Conservation (phyloP, 2,797 vertebrate genomes). For the Huso huso region DNA sequence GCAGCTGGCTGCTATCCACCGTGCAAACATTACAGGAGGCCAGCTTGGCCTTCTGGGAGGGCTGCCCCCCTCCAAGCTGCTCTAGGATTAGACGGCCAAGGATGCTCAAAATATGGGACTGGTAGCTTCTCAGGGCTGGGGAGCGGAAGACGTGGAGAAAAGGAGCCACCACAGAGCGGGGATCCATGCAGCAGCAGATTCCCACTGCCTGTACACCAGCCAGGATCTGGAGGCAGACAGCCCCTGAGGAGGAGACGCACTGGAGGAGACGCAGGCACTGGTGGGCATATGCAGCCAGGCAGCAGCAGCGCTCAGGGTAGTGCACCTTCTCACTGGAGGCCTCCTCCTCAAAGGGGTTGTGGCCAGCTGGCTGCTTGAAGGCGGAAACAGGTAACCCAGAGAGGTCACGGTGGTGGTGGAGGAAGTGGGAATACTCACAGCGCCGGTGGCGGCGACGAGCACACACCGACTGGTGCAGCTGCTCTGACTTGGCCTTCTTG, state of each 20-base stretch:
- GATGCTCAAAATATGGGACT: constrained; percentile 76
- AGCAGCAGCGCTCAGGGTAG: constrained; percentile 88
- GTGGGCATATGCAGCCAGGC: constrained; percentile 82
- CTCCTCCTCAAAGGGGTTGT: constrained; percentile 77
- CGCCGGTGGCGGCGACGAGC: constrained; percentile 81
- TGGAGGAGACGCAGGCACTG: constrained; percentile 81
- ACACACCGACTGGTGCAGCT: constrained; percentile 87
- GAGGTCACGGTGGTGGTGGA: constrained; percentile 92
- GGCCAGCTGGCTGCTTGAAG: constrained; percentile 73
- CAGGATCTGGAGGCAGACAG: constrained; percentile 78
- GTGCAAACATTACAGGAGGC: constrained; percentile 89
- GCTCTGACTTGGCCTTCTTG: constrained; percentile 91
- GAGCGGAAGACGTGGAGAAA: constrained; percentile 78
- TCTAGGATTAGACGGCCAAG: constrained; percentile 81
- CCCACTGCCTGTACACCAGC: constrained; percentile 78
- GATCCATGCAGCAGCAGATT: constrained; percentile 97
- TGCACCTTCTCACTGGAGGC: constrained; percentile 51
- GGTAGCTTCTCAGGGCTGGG: constrained; percentile 74
- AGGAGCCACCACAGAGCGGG: constrained; percentile 77
- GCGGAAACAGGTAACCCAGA: constrained; percentile 84
- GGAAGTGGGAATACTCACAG: constrained; percentile 89
- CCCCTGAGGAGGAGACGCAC: constrained; percentile 64
- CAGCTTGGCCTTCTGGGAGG: constrained; percentile 68
- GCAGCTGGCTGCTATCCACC: constrained; percentile 75
- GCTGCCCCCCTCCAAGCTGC: constrained; percentile 86